These are phyloP conservation scores for Cremastinae sp. DNA, from an alignment of 2,888 invertebrate genomes.

Conservation along the genomic window DNA sequence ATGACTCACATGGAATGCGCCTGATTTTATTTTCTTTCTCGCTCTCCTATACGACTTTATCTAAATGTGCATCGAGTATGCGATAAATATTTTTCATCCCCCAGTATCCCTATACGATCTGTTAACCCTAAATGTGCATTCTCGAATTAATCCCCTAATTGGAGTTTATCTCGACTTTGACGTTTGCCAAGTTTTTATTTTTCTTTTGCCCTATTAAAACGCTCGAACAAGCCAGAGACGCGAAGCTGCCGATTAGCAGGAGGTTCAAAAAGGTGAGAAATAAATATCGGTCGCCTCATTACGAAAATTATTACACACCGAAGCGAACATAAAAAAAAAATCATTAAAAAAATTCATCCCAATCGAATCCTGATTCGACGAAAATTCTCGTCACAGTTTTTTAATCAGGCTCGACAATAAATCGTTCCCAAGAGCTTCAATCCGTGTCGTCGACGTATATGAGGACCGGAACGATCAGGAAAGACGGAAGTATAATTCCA, in stretches of 20 bases:
- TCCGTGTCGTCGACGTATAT: slow-evolving; percentile 38
- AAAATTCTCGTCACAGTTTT: too few relatives aligned
- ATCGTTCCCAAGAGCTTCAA: not conserved
- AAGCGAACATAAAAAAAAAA: too few relatives aligned
- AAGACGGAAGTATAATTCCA: slow-evolving; percentile 59
- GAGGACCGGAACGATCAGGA: slow-evolving; percentile 60
- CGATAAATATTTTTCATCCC: slow-evolving; percentile 6
- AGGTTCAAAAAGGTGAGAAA: slow-evolving; percentile 53
- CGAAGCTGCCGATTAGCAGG: slow-evolving; percentile 39
- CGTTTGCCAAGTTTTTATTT: not conserved
- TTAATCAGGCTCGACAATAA: too few relatives aligned
- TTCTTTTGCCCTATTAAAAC: slow-evolving; percentile 42
- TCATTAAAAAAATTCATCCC: too few relatives aligned
- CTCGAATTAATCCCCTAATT: slow-evolving; percentile 7
- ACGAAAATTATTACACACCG: too few relatives aligned
- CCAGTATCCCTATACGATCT: not conserved
- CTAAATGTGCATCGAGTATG: slow-evolving; percentile 55
- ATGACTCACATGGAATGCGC: slow-evolving; percentile 60
- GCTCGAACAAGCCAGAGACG: slow-evolving; percentile 43
- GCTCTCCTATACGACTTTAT: slow-evolving; percentile 5
- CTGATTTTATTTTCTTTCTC: slow-evolving; percentile 47
- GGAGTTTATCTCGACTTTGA: not conserved
- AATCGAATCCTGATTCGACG: too few relatives aligned
- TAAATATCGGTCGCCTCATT: not conserved
- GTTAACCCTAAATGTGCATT: not conserved